Conservation (phyloP, 2,113 vertebrate species). For the Scartelaos histophorus region DNA sequence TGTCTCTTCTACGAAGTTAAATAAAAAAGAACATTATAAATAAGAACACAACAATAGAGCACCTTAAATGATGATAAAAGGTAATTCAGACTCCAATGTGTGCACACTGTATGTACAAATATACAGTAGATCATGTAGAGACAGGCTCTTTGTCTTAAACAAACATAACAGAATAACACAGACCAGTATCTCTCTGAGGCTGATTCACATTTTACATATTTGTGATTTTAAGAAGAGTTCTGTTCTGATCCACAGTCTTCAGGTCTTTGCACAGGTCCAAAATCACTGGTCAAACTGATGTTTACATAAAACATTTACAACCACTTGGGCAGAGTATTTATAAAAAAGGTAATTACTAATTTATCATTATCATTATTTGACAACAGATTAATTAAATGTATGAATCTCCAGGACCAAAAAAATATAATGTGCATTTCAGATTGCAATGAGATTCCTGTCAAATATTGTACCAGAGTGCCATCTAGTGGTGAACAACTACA, state of each 20-base stretch:
- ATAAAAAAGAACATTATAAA: background rate
- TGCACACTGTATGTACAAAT: background rate
- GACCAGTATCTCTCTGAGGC: background rate
- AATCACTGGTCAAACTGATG: background rate
- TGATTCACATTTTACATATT: background rate
- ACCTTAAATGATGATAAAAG: background rate
- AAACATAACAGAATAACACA: background rate
- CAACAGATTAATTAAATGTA: background rate
- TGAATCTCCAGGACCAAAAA: background rate
- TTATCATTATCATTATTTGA: background rate
- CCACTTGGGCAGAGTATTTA: background rate
- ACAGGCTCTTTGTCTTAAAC: background rate
- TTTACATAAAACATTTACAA: background rate
- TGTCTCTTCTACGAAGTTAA: background rate
- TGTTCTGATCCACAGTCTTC: constrained; percentile 1
- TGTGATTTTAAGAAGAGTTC: background rate
- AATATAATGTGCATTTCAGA: background rate
- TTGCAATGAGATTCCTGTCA: background rate
- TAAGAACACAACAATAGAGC: background rate
- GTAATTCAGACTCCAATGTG: background rate
- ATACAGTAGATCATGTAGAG: background rate
- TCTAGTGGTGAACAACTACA: background rate
- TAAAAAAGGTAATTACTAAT: background rate
- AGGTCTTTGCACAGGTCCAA: constrained; percentile 7
- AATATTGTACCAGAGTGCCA: background rate